A percentile compares a stretch with the other conserved stretches of the same genome.
phyloP scores from a whole-genome alignment of 2,888 invertebrate species.

The Spatulosminthurus flaviceps region DNA sequence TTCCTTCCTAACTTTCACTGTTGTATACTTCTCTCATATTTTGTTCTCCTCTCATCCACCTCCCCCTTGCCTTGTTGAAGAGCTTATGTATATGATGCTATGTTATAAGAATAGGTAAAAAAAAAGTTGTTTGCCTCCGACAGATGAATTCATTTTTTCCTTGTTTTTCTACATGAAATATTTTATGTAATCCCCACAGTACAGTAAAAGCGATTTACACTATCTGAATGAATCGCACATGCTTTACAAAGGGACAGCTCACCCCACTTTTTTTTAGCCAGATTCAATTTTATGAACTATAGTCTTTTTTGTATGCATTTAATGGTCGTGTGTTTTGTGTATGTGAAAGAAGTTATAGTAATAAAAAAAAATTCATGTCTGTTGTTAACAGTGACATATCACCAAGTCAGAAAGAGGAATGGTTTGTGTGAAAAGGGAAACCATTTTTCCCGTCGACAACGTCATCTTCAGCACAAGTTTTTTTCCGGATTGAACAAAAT shows the following conservation, averaged over 20 bases:
- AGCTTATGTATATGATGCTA: neutral
- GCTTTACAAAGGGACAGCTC: neutral
- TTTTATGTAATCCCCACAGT: constrained; percentile 35
- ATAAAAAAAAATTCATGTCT: constrained; percentile 38
- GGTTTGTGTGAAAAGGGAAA: constrained; percentile 61
- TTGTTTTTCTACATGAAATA: constrained; percentile 31
- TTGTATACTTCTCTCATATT: neutral
- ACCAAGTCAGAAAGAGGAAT: constrained; percentile 64
- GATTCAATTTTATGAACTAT: constrained; percentile 15
- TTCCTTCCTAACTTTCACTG: neutral
- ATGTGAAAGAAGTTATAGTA: neutral
- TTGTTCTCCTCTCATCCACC: neutral
- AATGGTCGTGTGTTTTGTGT: neutral
- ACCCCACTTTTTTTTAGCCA: neutral
- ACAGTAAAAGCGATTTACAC: constrained; percentile 39
- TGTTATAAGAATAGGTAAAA: neutral
- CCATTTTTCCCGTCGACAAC: constrained; percentile 42
- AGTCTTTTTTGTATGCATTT: neutral
- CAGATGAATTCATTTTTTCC: constrained; percentile 36
- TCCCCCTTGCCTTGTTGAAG: neutral
- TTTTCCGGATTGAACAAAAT: constrained; percentile 26
- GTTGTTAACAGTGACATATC: constrained; percentile 61
- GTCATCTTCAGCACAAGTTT: constrained; percentile 43
- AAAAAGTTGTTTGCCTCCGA: neutral
- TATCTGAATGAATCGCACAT: constrained; percentile 21